These are phyloP conservation scores for Sycophaga agraensis DNA, from an alignment of 1,140 invertebrate genomes.

Conservation along the genomic window DNA sequence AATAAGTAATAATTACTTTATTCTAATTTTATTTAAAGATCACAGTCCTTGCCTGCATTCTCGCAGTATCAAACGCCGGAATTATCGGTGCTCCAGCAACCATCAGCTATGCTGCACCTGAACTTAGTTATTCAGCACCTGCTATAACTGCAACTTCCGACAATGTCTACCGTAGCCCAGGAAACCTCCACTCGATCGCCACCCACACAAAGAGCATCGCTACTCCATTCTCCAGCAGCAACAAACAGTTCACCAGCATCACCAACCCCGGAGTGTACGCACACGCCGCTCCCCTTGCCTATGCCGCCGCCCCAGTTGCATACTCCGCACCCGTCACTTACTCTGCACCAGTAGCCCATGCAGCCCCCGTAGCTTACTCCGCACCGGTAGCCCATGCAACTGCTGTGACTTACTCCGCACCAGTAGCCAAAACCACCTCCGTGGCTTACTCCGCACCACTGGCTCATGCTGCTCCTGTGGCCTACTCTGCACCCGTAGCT, in stretches of 20 bases:
- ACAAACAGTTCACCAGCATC: conserved; percentile 65
- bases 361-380: not conserved
- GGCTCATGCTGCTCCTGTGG: too few relatives aligned
- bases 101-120: conserved; percentile 32
- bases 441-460: too few relatives aligned
- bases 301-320: conserved; percentile 38
- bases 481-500: too few relatives aligned
- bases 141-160: conserved; percentile 61
- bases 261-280: conserved; percentile 58
- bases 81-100: conserved; percentile 43
- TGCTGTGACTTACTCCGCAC: not conserved
- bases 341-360: not conserved
- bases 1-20: too few relatives aligned
- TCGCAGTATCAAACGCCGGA: conserved; percentile 50
- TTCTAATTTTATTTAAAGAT: too few relatives aligned
- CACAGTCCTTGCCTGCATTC: conserved; percentile 50
- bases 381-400: conserved; percentile 22
- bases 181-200: conserved; percentile 66
- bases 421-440: too few relatives aligned
- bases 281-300: conserved; percentile 50
- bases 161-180: conserved; percentile 64
- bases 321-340: not conserved
- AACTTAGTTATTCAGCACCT: conserved; percentile 61
- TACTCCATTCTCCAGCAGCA: conserved; percentile 69
- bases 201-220: conserved; percentile 67